Percentiles rank a stretch among this genome's conserved stretches.
These are phyloP conservation scores for Mythimna vitellina DNA, from an alignment of 2,888 invertebrate species.

Conservation along the genomic window DNA sequence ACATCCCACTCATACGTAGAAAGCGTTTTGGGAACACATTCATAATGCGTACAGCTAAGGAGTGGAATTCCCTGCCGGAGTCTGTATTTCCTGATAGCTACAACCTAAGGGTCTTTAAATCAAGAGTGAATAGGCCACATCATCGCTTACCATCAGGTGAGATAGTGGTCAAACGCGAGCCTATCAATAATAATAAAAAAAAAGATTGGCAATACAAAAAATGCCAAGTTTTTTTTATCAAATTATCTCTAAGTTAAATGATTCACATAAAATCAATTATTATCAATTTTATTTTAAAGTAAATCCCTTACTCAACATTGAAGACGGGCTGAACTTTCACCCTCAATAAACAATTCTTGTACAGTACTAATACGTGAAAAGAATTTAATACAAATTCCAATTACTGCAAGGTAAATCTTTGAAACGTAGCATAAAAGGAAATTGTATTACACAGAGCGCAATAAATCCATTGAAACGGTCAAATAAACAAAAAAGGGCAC, in stretches of 20 bases:
- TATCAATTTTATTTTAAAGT: neutral
- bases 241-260: too few species aligned
- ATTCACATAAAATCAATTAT: neutral
- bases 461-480: slow-evolving; percentile 50
- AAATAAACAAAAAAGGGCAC: slow-evolving; percentile 53
- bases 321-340: too few species aligned
- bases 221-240: neutral
- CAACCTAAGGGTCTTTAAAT: too few species aligned
- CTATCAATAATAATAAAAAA: too few species aligned
- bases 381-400: slow-evolving; percentile 50
- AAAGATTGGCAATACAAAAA: neutral
- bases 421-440: slow-evolving; percentile 43
- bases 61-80: too few species aligned
- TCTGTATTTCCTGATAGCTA: too few species aligned
- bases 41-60: too few species aligned
- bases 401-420: slow-evolving; percentile 51
- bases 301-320: neutral
- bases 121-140: too few species aligned
- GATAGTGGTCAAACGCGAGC: too few species aligned
- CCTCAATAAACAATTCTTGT: slow-evolving; percentile 9
- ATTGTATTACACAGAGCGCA: slow-evolving; percentile 47
- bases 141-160: too few species aligned
- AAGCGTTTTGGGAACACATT: too few species aligned
- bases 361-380: slow-evolving; percentile 16
- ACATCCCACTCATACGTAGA: too few species aligned